A percentile compares a stretch with the other conserved stretches of the same genome.
These are phyloP conservation scores for Anthoptus insignis DNA, from an alignment of 2,888 invertebrate genomes.

Conservation along the genomic window DNA sequence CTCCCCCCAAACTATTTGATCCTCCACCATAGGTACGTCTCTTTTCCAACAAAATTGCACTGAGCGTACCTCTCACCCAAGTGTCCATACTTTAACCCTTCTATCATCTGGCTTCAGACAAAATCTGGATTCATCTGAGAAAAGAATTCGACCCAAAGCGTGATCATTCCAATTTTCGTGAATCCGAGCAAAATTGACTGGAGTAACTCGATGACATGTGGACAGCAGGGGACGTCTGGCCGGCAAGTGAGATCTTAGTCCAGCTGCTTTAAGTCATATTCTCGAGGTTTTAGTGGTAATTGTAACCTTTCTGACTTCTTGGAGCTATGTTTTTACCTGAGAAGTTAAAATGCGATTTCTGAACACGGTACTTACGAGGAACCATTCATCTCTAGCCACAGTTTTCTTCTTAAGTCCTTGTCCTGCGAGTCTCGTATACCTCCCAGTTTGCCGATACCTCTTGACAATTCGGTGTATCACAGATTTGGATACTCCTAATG, in stretches of 20 bases:
- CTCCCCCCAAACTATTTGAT: neutral
- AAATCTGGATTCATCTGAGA: conserved; percentile 13
- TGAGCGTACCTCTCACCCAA: conserved; percentile 8
- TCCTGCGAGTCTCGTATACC: no score
- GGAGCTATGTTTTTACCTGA: conserved; percentile 23
- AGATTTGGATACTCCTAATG: no score
- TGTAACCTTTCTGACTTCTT: conserved; percentile 33
- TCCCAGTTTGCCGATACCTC: no score
- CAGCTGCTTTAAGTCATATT: conserved; percentile 20
- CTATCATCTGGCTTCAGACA: no score
- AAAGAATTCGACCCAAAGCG: conserved; percentile 4
- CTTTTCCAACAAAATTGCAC: neutral
- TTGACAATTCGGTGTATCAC: no score
- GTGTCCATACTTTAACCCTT: conserved; percentile 14
- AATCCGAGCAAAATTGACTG: neutral
- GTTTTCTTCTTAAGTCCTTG: no score
- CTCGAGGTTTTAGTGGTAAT: conserved; percentile 25
- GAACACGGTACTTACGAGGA: conserved; percentile 16
- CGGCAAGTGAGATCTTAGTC: conserved; percentile 1
- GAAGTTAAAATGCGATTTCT: conserved; percentile 26
- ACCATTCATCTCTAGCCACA: conserved; percentile 28
- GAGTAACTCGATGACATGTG: neutral
- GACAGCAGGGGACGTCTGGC: conserved; percentile 3
- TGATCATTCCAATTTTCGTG: neutral
- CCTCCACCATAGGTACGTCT: neutral